phyloP scores from a whole-genome alignment of 2,113 vertebrate genomes.

The Chauna torquata region DNA sequence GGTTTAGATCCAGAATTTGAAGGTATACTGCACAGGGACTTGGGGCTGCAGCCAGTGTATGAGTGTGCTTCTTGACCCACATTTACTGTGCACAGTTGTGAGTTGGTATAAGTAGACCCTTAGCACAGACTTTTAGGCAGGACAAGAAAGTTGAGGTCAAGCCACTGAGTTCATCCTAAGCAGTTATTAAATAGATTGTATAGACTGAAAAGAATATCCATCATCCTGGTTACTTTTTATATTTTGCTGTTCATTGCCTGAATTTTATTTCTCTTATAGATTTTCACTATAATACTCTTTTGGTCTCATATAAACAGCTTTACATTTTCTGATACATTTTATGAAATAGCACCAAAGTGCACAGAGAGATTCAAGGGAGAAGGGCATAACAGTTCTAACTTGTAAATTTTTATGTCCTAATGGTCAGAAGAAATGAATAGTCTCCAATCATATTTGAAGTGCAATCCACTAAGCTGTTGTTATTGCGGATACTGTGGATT shows the following conservation, averaged over 20 bases:
- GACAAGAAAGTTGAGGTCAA: not conserved
- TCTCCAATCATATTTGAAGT: not conserved
- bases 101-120: not conserved
- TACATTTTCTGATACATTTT: not conserved
- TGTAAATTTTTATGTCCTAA: slow-evolving; percentile 7
- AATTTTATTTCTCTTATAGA: not conserved
- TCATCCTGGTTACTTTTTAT: not conserved
- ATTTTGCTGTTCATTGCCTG: not conserved
- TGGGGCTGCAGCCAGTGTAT: not conserved
- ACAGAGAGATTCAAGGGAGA: not conserved
- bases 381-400: not conserved
- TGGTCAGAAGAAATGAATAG: not conserved
- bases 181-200: not conserved
- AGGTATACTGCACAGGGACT: not conserved
- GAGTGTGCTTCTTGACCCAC: not conserved
- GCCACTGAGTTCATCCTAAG: not conserved
- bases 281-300: not conserved
- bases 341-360: not conserved
- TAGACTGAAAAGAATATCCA: not conserved
- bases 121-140: not conserved
- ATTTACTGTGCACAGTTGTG: not conserved
- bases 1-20: not conserved
- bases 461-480: not conserved
- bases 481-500: not conserved
- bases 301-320: not conserved